Conservation (phyloP, 37 sponge, comb jelly and placozoan genomes). For the Corticium candelabrum region DNA sequence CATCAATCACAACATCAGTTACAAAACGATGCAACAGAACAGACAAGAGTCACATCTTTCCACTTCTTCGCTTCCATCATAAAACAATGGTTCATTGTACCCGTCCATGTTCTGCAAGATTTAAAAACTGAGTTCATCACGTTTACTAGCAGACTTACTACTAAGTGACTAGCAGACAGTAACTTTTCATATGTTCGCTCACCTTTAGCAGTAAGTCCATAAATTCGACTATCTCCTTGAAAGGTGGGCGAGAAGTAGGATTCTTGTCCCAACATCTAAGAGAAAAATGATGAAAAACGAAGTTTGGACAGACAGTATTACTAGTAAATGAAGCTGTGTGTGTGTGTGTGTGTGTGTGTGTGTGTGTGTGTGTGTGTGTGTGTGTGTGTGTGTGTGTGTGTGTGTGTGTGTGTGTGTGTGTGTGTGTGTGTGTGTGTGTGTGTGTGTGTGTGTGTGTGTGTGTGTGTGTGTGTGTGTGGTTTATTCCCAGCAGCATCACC, state of each 20-base stretch:
- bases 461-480: too few relatives aligned
- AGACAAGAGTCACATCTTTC: neutral
- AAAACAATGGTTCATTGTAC: neutral
- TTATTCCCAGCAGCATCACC: too few relatives aligned
- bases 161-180: too few relatives aligned
- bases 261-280: slow-evolving; percentile 7
- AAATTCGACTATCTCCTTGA: neutral
- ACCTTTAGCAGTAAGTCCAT: neutral
- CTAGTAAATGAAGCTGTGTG: too few relatives aligned
- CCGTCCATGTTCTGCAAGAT: too few relatives aligned
- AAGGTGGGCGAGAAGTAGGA: neutral
- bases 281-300: neutral
- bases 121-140: too few relatives aligned
- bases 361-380: slow-evolving; percentile 32
- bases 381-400: neutral
- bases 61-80: neutral
- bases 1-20: neutral
- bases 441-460: neutral
- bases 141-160: too few relatives aligned
- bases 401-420: slow-evolving; percentile 15
- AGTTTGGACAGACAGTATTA: neutral
- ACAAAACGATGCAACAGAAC: neutral
- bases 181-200: too few relatives aligned
- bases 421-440: slow-evolving; percentile 19
- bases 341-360: too few relatives aligned